These are phyloP conservation scores for Anarhynchus alexandrinus DNA, from an alignment of 2,113 vertebrate species.

Conservation along the genomic window DNA sequence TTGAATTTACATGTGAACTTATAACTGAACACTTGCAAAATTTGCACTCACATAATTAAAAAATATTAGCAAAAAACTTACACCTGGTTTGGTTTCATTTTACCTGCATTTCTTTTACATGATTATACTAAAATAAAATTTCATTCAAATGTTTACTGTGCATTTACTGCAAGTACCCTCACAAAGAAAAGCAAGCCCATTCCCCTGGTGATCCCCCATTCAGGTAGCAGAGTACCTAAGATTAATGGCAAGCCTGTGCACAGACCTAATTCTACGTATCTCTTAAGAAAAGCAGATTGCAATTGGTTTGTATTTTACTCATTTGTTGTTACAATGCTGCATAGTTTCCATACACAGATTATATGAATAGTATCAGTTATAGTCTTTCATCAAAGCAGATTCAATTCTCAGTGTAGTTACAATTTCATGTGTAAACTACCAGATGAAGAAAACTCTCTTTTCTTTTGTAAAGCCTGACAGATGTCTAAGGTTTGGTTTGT, in stretches of 20 bases:
- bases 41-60: conserved; percentile 5
- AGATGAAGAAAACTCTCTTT: not conserved
- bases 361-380: not conserved
- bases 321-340: not conserved
- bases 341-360: not conserved
- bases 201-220: not conserved
- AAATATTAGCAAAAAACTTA: conserved; percentile 34
- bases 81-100: not conserved
- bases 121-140: not conserved
- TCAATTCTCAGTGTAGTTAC: not conserved
- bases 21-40: not conserved
- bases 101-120: not conserved
- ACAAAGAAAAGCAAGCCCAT: not conserved
- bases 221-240: not conserved
- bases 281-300: not conserved
- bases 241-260: not conserved
- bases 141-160: not conserved
- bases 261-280: not conserved
- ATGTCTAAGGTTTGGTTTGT: not conserved
- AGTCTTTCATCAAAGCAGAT: not conserved
- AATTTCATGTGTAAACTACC: not conserved
- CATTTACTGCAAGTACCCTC: not conserved
- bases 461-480: not conserved
- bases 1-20: conserved; percentile 28
- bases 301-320: not conserved